Base-by-base conservation (phyloP, 2,113 vertebrate genomes). In the Mormyrus lacerda region DNA sequence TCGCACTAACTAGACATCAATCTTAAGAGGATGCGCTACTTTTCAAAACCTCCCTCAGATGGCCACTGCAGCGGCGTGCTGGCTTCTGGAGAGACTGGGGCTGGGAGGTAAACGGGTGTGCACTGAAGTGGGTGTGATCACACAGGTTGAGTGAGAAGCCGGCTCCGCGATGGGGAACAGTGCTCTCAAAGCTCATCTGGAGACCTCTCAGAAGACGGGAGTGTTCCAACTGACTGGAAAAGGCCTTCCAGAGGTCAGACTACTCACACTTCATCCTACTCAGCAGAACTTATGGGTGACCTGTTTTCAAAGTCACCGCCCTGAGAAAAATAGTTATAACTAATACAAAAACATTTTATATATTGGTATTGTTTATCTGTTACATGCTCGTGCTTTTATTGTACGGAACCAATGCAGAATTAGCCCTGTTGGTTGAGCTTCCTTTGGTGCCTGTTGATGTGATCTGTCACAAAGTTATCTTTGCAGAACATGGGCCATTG, bases 121-220 rank as follows among this genome's bases (percentile, higher is more conserved):
- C 15, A 82, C 19, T 42, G 35, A 21, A 42, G 17, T 82, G 76
- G 39, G 11, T 82, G 39, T 82, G 76, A 82, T 82, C 35, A 85
- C 82, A 27, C n/a, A 35, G 47, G 11, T 31, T 17, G 48, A 17
- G 85, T 58, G 48, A 87, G n/a, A 50, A 51, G 9, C 79, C 15
- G 48, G 0, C 48, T 42, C 53, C 55, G 93, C 89, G 89, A 99
- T 99, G 98, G 98, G 98, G 91, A 99, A 99, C 92, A 99, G 97
- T 15, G 98, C 97, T 0, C 94, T 99, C 13, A 99, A 98, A 94
- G 97, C 98, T 87, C 98, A 99, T 90, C 93, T 99, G 95, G 98
- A 99, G 91, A 99, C 98, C 0, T 98, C 98, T 79, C 97, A 99
- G 95, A 99, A 99, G 93, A 99, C 98, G 0, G 98, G 98, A 0